Evolutionary conservation across 2,113 vertebrate genomes (phyloP).

Genomic region (Donacobius atricapilla): DNA sequence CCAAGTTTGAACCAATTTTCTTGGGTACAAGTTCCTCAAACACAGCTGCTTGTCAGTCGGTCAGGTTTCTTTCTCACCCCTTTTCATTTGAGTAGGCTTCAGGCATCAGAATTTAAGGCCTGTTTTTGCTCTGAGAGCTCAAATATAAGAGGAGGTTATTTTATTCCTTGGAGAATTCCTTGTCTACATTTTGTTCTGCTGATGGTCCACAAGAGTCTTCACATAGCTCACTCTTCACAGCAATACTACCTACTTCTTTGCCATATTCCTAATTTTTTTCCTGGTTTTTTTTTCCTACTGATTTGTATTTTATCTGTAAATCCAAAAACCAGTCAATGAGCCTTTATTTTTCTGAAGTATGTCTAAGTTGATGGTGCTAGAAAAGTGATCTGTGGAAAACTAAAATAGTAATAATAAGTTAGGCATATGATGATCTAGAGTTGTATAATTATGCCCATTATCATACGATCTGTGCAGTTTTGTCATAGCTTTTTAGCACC

Average conservation of each 20-base stretch:
- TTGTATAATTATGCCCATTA: slow-evolving; percentile 64
- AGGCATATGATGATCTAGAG: slow-evolving; percentile 58
- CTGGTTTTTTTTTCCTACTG: rapidly evolving
- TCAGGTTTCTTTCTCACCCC: not conserved
- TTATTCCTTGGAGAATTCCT: not conserved
- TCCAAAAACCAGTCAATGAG: not conserved
- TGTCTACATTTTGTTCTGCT: not conserved
- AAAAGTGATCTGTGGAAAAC: slow-evolving; percentile 22
- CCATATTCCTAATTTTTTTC: not conserved
- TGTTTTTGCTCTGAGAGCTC: not conserved
- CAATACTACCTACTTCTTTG: not conserved
- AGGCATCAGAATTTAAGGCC: not conserved
- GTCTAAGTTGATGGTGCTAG: not conserved
- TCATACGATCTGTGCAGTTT: slow-evolving; percentile 66
- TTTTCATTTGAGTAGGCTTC: not conserved
- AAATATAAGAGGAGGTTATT: not conserved
- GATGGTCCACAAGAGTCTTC: not conserved
- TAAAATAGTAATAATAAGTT: slow-evolving; percentile 60
- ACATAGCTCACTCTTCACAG: not conserved
- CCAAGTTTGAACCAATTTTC: not conserved
- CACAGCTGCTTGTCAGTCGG: not conserved
- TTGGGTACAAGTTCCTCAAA: not conserved
- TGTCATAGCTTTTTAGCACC: slow-evolving; percentile 64
- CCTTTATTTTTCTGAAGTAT: not conserved
- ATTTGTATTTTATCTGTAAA: not conserved